These are phyloP conservation scores for Suricata suricatta DNA, from an alignment of 2,113 vertebrate species.

Conservation along the genomic window DNA sequence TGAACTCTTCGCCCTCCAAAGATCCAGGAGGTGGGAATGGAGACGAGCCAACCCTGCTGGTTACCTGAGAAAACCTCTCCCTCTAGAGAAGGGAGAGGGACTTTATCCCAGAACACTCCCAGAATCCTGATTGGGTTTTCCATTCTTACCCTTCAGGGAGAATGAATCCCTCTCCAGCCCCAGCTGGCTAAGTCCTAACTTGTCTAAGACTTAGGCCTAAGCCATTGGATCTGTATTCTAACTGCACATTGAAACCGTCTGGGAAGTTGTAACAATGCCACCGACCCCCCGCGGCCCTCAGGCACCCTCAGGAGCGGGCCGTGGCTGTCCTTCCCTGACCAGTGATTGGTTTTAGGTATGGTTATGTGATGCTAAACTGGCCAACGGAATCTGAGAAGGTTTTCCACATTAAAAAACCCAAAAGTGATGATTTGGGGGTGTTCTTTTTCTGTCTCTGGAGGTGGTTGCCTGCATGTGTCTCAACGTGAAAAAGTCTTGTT, in stretches of 20 bases:
- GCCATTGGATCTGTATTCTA: not conserved
- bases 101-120: not conserved
- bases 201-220: not conserved
- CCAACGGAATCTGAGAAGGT: not conserved
- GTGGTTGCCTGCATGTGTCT: not conserved
- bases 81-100: not conserved
- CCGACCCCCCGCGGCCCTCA: no score
- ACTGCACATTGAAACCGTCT: not conserved
- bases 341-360: not conserved
- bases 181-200: not conserved
- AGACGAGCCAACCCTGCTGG: not conserved
- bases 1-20: not conserved
- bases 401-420: not conserved
- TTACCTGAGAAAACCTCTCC: not conserved
- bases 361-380: not conserved
- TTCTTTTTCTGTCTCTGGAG: not conserved
- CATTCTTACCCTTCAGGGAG: not conserved
- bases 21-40: not conserved
- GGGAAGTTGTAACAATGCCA: not conserved
- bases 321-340: not conserved
- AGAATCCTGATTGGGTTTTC: not conserved
- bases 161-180: not conserved
- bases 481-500: not conserved
- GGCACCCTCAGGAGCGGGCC: not conserved
- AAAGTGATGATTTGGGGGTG: not conserved